Conservation (phyloP, 2,797 vertebrate genomes). For the Centroberyx gerrardi region DNA sequence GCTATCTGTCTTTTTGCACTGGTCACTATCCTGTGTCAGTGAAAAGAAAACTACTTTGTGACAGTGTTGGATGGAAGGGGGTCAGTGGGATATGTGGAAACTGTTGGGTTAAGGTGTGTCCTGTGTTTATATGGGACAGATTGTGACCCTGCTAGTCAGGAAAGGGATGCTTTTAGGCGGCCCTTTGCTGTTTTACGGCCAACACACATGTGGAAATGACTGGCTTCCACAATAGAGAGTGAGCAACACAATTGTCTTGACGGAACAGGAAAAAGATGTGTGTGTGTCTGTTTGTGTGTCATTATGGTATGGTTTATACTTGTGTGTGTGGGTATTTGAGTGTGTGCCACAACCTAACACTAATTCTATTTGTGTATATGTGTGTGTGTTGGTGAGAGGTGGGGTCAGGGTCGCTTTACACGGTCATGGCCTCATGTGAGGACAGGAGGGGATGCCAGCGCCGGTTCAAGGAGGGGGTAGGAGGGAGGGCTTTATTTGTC, state of each 20-base stretch:
- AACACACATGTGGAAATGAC: slow-evolving; percentile 79
- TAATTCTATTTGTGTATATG: not conserved
- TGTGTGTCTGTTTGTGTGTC: slow-evolving; percentile 8
- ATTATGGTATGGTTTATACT: slow-evolving; percentile 1
- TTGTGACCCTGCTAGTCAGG: slow-evolving; percentile 78
- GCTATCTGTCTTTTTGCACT: not conserved
- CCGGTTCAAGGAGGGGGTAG: not conserved
- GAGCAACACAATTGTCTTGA: slow-evolving; percentile 76
- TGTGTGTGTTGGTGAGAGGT: slow-evolving; percentile 44
- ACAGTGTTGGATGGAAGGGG: slow-evolving; percentile 25
- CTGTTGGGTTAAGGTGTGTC: slow-evolving; percentile 78
- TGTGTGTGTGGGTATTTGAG: slow-evolving; percentile 28
- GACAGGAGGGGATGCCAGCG: slow-evolving; percentile 20
- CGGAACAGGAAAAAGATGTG: slow-evolving; percentile 76
- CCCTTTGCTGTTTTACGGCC: slow-evolving; percentile 69
- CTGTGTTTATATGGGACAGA: slow-evolving; percentile 77
- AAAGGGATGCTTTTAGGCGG: slow-evolving; percentile 82
- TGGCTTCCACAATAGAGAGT: slow-evolving; percentile 77
- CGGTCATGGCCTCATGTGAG: slow-evolving; percentile 50
- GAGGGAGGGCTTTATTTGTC: slow-evolving; percentile 28
- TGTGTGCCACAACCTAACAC: not conserved
- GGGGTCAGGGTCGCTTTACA: slow-evolving; percentile 53
- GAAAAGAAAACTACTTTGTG: slow-evolving; percentile 46
- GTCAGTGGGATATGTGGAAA: slow-evolving; percentile 70
- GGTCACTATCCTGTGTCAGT: slow-evolving; percentile 24